Percentiles rank a stretch among this genome's conserved stretches.
These are phyloP conservation scores for Monomorium pharaonis DNA, from an alignment of 1,140 invertebrate species.

Conservation along the genomic window DNA sequence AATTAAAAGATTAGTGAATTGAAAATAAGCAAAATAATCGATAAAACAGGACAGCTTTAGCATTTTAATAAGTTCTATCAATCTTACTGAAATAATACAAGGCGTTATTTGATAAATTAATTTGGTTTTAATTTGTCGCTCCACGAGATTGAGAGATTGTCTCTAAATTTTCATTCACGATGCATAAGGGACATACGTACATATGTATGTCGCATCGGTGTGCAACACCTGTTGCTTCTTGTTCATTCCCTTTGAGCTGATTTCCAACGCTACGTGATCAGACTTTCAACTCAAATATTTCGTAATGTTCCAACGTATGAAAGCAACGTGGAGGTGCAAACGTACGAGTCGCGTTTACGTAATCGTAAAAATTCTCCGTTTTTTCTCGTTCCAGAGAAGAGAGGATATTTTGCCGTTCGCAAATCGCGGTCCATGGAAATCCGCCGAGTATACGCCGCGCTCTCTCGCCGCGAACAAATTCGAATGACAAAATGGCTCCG, in stretches of 20 bases:
- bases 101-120: background rate
- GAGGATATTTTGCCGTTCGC: background rate
- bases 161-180: background rate
- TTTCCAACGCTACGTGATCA: background rate
- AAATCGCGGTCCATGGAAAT: background rate
- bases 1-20: too few species aligned
- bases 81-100: background rate
- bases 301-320: background rate
- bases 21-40: too few species aligned
- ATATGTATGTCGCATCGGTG: too few species aligned
- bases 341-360: background rate
- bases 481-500: constrained; percentile 79
- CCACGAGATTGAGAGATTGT: background rate
- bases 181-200: background rate
- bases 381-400: background rate
- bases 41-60: too few species aligned
- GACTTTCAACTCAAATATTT: background rate
- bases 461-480: too few species aligned
- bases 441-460: too few species aligned
- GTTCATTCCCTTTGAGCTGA: background rate
- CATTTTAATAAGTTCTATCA: too few species aligned
- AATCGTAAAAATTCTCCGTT: background rate
- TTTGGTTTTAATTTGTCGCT: background rate
- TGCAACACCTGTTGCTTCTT: background rate
- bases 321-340: background rate